phyloP scores from a whole-genome alignment of 2,888 invertebrate genomes.

The Strigamia transsilvanica region DNA sequence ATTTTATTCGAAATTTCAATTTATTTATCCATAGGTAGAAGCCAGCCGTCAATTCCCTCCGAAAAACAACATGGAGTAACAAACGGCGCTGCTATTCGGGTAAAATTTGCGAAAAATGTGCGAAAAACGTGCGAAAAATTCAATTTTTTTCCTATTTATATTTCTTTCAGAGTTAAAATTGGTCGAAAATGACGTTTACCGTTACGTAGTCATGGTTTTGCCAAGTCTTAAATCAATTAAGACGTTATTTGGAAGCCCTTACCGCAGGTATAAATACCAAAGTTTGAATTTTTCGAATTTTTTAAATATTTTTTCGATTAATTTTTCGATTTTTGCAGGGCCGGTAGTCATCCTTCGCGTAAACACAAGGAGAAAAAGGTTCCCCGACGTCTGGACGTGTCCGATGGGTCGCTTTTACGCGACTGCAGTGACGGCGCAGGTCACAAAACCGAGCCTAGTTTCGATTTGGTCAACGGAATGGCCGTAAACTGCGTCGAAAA shows the following conservation, averaged over 20 bases:
- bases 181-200: background rate
- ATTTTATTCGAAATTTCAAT: background rate
- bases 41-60: background rate
- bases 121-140: too few relatives aligned
- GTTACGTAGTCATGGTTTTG: conserved; percentile 25
- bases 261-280: background rate
- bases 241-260: conserved; percentile 33
- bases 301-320: background rate
- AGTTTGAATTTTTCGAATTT: background rate
- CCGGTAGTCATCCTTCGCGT: conserved; percentile 13
- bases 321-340: conserved; percentile 44
- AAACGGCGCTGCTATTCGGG: background rate
- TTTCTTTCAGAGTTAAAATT: background rate
- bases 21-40: background rate
- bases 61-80: background rate
- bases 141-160: too few relatives aligned
- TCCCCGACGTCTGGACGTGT: background rate
- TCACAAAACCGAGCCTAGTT: conserved; percentile 17
- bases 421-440: background rate
- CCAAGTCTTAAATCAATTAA: conserved; percentile 33
- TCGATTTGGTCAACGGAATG: conserved; percentile 48
- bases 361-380: conserved; percentile 50
- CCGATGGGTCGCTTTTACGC: conserved; percentile 1
- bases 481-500: background rate
- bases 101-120: too few relatives aligned